Conservation (phyloP, 1,140 invertebrate genomes). For the Grapholita molesta region DNA sequence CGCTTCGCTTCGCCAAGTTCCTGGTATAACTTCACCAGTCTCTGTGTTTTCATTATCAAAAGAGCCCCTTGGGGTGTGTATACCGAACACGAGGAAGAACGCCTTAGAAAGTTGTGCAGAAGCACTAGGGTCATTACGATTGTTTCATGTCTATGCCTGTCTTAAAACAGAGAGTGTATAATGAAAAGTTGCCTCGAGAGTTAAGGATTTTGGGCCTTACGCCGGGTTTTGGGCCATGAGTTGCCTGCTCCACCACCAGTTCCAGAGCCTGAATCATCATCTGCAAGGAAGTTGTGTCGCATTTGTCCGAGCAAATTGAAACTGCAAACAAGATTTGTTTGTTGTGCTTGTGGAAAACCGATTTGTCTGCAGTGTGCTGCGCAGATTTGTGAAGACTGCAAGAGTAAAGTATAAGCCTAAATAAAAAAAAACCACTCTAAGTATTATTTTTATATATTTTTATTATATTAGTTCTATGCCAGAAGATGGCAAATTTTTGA, state of each 20-base stretch:
- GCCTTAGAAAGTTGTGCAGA: no score
- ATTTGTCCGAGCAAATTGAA: slow-evolving; percentile 12
- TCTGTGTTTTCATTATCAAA: no score
- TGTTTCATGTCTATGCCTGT: no score
- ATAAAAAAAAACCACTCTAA: not conserved
- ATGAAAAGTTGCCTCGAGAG: not conserved
- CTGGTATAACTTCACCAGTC: no score
- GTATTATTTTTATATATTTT: not conserved
- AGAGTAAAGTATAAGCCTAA: not conserved
- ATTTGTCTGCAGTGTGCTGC: slow-evolving; percentile 14
- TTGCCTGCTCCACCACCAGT: not conserved
- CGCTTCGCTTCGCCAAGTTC: no score
- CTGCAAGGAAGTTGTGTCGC: slow-evolving; percentile 1
- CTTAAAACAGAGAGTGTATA: not conserved
- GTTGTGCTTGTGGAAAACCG: slow-evolving; percentile 5
- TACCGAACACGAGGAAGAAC: no score
- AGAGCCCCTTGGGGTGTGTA: no score
- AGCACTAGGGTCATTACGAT: no score
- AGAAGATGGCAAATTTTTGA: not conserved
- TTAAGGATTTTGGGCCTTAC: not conserved
- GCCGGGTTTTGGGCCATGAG: not conserved
- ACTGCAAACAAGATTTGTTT: slow-evolving; percentile 6
- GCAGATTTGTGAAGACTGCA: slow-evolving; percentile 6
- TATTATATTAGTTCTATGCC: not conserved
- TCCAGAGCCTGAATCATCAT: not conserved